Percentiles rank a stretch among this genome's conserved stretches.
Evolutionary conservation across 1,140 invertebrate species (phyloP).

Genomic region (Bombus terrestris): DNA sequence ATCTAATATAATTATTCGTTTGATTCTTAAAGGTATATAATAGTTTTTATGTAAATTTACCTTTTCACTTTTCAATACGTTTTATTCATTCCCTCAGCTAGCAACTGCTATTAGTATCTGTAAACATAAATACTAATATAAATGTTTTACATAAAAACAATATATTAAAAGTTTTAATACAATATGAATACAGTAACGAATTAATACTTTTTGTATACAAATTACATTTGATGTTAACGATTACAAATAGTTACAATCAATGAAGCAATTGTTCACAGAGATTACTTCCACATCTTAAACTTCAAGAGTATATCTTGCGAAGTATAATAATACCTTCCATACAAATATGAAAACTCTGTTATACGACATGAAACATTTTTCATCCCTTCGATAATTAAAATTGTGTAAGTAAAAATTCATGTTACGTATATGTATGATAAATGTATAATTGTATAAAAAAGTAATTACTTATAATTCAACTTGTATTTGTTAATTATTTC

Average conservation of each 20-base stretch:
- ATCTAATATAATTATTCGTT: no score
- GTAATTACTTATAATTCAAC: background rate
- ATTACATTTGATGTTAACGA: background rate
- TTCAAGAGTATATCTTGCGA: background rate
- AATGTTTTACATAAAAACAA: slow-evolving; percentile 6
- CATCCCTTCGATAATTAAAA: background rate
- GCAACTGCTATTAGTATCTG: slow-evolving; percentile 42
- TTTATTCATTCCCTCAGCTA: slow-evolving; percentile 36
- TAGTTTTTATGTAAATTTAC: slow-evolving; percentile 21
- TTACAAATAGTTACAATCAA: background rate
- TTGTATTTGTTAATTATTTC: background rate
- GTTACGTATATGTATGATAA: background rate
- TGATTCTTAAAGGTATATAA: background rate
- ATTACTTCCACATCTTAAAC: background rate
- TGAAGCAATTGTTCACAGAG: no score
- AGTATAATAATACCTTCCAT: background rate
- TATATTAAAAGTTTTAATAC: slow-evolving; percentile 21
- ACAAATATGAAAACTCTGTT: background rate
- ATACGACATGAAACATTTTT: background rate
- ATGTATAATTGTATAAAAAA: no score
- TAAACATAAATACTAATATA: slow-evolving; percentile 35
- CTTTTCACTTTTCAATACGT: slow-evolving; percentile 2
- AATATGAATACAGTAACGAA: background rate
- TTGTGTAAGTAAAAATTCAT: background rate
- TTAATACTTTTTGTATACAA: background rate